Base-by-base conservation (phyloP, 2,888 invertebrate species). In the Phyllotreta striolata region DNA sequence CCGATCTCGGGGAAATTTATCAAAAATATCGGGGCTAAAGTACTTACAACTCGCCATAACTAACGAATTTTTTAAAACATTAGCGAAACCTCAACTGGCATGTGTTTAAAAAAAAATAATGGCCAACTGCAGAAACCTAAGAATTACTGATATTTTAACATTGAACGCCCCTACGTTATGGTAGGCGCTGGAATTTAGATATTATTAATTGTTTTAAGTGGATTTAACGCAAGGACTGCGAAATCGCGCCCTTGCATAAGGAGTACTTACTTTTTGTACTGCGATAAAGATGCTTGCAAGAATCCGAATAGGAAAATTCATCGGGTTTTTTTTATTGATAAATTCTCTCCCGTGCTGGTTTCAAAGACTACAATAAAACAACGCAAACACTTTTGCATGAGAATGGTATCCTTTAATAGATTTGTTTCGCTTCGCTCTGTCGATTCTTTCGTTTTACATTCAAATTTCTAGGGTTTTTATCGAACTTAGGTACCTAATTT, bases 71-170 rank as follows among this genome's bases (percentile, higher is more conserved):
- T 56, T 47, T 65, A 60, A 59, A 55, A 35, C 14, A 46, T 7
- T 9, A 24, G n/a, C 14, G 3, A 1, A 4, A 24, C 24, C 24
- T 24, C 8, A 40, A 40, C 13, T 39, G 24, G 39, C 13, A 55
- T 40, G 55, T 5, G 43, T 3, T 44, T 43, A 10, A 10, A 44
- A 44, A 14, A 47, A 47, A 12, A 35, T 13, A 34, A 60, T 57
- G 66, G 66, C 62, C 60, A 62, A 41, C 64, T 66, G 60, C 64
- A 62, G 37, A 55, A 62, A 56, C 51, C 56, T 61, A 41, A 47
- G 52, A 62, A 60, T 60, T 57, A 62, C 66, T 47, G 8, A 35
- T 49, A 57, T 57, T 54, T 60, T 44, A 59, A 55, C 49, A 55
- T 41, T 54, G 34, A 38, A 38, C 52, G 34, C 43, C 35, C 58